These are phyloP conservation scores for Drosophila ironensis DNA, from an alignment of 1,140 invertebrate genomes.

Conservation along the genomic window DNA sequence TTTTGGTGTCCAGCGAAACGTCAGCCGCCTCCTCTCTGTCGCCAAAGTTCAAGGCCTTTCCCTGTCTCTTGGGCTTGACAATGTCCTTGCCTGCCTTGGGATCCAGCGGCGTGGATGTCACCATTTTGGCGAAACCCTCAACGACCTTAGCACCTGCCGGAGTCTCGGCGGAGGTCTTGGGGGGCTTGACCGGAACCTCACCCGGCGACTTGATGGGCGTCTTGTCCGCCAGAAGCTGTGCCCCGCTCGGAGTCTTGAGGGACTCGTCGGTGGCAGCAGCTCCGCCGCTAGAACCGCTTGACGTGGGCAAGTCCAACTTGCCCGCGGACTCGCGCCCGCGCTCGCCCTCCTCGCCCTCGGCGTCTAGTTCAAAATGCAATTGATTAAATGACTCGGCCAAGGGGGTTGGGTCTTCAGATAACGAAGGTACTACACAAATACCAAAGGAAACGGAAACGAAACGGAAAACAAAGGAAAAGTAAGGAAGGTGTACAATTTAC, in stretches of 20 bases:
- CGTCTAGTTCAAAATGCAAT: conserved; percentile 78
- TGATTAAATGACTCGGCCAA: conserved; percentile 80
- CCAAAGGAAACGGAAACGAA: conserved; percentile 12
- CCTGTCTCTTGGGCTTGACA: conserved; percentile 23
- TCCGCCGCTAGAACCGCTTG: conserved; percentile 5
- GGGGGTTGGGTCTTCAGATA: conserved; percentile 82
- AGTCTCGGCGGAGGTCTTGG: background rate
- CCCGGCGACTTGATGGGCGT: conserved; percentile 36
- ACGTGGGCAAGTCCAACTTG: conserved; percentile 28
- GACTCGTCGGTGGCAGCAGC: conserved; percentile 40
- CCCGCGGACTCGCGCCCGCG: conserved; percentile 31
- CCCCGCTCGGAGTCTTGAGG: conserved; percentile 61
- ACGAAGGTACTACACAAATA: conserved; percentile 76
- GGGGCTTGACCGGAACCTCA: background rate
- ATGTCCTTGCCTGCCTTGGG: conserved; percentile 1
- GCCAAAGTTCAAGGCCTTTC: conserved; percentile 46
- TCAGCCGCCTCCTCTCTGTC: conserved; percentile 29
- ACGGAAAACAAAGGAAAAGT: too few species aligned
- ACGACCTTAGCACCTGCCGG: conserved; percentile 1
- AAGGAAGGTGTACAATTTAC: conserved; percentile 28
- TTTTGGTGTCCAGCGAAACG: background rate
- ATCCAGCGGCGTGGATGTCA: conserved; percentile 64
- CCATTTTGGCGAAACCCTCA: conserved; percentile 46
- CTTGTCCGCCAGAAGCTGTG: conserved; percentile 15
- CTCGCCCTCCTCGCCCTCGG: conserved; percentile 58